Base-by-base conservation (phyloP, 2,113 vertebrate species). In the Telmatochromis sp. region DNA sequence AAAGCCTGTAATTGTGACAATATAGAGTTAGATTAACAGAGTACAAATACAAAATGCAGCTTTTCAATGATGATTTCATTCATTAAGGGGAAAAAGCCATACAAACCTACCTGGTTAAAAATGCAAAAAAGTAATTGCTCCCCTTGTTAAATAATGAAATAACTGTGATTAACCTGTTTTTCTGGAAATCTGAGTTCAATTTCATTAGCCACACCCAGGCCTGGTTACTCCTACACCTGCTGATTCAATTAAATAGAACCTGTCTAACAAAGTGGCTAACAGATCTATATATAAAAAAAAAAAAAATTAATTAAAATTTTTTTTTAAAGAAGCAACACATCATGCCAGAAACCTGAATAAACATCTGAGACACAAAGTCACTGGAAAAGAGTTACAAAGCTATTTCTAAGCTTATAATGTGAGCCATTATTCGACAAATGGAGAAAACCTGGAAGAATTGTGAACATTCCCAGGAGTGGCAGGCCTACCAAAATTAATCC, bases 211-310 rank as follows among this genome's bases (percentile, higher is more conserved):
- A 58, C 55, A 58, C 55, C 55, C 13, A 58, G 26, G 55, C 14
- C 55, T 58, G 55, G 7, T 15, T 58, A 58, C 13, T 58, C 26
- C 57, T 2, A 60, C 26, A 60, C 26, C 26, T 60, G 26, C 5
- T 60, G 14, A 60, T 60, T 60, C 5, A 31, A 14, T 9, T 31
- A 60, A 31, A 60, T 31, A 31, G 57, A 60, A 31, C 7, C 26
- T 31, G 57, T 60, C 57, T 31, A 26, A 60, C 26, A 31, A 31
- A 31, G 8, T 9, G 26, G 26, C 55, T 17, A 58, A 60, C 2
- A 60, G 14, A 60, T 31, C 26, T 17, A 45, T 3, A 49, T 0
- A 9, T n/a, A n/a, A n/a, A 2, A 19, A 51, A 19, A 4, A 28
- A 28, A 28, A 4, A 6, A 47, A 17, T 6, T 6, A 7, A 31